Conservation (phyloP, 2,888 invertebrate genomes). For the Tetheella fluctuosa region DNA sequence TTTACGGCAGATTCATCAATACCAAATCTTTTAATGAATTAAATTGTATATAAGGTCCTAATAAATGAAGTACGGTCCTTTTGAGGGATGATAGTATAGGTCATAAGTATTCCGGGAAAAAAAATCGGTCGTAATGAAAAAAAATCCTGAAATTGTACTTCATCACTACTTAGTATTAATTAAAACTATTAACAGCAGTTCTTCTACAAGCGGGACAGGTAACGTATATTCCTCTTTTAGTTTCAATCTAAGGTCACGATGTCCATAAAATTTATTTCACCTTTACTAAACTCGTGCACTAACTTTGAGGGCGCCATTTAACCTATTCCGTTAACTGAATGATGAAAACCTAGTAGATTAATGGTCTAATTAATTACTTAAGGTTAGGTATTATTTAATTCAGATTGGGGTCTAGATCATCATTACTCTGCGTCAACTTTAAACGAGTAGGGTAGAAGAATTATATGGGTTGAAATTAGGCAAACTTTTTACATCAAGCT, state of each 20-base stretch:
- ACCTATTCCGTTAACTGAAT: background rate
- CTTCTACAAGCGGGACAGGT: no score
- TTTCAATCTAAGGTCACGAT: background rate
- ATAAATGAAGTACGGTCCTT: no score
- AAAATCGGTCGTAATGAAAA: no score
- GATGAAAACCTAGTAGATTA: background rate
- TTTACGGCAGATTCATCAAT: no score
- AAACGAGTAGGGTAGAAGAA: background rate
- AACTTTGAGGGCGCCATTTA: background rate
- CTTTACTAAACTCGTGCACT: background rate
- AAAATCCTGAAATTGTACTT: no score
- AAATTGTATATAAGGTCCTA: no score
- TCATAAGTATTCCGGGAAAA: no score
- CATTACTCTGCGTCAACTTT: constrained; percentile 6
- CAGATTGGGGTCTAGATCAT: background rate
- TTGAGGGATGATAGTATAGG: no score
- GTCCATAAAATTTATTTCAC: background rate
- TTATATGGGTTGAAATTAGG: background rate
- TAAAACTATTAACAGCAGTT: no score
- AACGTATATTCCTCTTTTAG: no score
- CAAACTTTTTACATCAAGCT: background rate
- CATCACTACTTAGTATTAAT: no score
- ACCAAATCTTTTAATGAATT: no score
- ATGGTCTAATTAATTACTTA: constrained; percentile 1
- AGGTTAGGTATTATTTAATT: background rate